A percentile compares a stretch with the other conserved stretches of the same genome.
Conservation (phyloP, 2,888 invertebrate genomes). For the Pterostichus niger region DNA sequence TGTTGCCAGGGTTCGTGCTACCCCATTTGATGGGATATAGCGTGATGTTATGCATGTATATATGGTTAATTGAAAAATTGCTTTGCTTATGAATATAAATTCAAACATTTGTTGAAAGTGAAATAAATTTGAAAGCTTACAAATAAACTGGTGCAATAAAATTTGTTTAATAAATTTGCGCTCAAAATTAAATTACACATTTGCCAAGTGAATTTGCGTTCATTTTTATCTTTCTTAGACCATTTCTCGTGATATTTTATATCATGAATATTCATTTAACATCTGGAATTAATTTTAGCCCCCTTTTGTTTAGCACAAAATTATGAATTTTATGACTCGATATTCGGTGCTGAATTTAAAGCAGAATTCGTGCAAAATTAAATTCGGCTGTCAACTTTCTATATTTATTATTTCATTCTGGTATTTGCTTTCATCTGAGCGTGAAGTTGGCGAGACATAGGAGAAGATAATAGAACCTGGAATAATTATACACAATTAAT, state of each 20-base stretch:
- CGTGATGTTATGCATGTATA: no score
- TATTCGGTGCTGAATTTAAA: constrained; percentile 65
- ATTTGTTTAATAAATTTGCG: constrained; percentile 35
- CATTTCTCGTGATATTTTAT: constrained; percentile 57
- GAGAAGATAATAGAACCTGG: constrained; percentile 6
- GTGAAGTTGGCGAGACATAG: constrained; percentile 5
- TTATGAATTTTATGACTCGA: constrained; percentile 65
- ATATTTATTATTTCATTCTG: constrained; percentile 59
- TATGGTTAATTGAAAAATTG: no score
- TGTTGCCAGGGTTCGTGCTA: no score
- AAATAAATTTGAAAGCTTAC: background rate
- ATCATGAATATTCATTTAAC: constrained; percentile 64
- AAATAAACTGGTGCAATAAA: background rate
- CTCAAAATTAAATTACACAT: constrained; percentile 18
- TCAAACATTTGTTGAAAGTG: background rate
- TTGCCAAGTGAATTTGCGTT: constrained; percentile 40
- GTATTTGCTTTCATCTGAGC: constrained; percentile 36
- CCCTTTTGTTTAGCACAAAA: constrained; percentile 65
- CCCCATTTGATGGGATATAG: no score
- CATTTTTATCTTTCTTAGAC: constrained; percentile 57
- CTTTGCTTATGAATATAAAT: no score
- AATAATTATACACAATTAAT: background rate
- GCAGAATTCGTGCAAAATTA: constrained; percentile 58
- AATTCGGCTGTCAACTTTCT: constrained; percentile 62
- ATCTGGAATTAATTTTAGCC: constrained; percentile 60